phyloP scores from a whole-genome alignment of 92 coral and sea anemone genomes.

The Pocillopora meandrina region DNA sequence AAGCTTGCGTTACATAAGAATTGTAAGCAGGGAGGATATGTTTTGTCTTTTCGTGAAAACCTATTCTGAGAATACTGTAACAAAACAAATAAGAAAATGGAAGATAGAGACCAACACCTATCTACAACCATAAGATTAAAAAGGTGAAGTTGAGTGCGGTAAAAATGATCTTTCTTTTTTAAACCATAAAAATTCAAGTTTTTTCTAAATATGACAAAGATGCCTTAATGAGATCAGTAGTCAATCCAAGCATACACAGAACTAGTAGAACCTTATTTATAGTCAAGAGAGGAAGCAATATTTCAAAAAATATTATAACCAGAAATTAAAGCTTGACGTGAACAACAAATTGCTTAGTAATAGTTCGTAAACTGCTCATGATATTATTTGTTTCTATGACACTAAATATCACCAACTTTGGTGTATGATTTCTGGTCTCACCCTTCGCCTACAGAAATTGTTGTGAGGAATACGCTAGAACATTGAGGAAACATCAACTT shows the following conservation, averaged over 20 bases:
- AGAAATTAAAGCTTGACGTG: neutral
- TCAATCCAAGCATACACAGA: neutral
- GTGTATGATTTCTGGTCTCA: neutral
- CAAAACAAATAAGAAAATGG: neutral
- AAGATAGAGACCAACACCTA: neutral
- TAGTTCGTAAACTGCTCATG: slow-evolving; percentile 5
- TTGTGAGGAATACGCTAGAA: neutral
- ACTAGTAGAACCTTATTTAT: neutral
- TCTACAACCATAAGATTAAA: neutral
- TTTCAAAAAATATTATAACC: slow-evolving; percentile 21
- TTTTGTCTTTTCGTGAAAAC: neutral
- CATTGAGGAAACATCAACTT: neutral
- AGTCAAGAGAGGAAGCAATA: slow-evolving; percentile 15
- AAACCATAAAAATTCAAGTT: neutral
- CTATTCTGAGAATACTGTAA: neutral
- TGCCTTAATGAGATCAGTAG: neutral
- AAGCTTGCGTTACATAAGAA: slow-evolving; percentile 1
- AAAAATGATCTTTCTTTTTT: neutral
- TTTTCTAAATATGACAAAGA: neutral
- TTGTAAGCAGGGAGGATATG: neutral
- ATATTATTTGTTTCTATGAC: neutral
- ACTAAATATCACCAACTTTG: neutral
- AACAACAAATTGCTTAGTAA: slow-evolving; percentile 23
- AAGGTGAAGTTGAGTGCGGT: neutral
- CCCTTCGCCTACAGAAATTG: neutral